Percentiles rank a stretch among this genome's conserved stretches.
Evolutionary conservation across 2,113 vertebrate species (phyloP).

Genomic region (Hemichromis elongatus): DNA sequence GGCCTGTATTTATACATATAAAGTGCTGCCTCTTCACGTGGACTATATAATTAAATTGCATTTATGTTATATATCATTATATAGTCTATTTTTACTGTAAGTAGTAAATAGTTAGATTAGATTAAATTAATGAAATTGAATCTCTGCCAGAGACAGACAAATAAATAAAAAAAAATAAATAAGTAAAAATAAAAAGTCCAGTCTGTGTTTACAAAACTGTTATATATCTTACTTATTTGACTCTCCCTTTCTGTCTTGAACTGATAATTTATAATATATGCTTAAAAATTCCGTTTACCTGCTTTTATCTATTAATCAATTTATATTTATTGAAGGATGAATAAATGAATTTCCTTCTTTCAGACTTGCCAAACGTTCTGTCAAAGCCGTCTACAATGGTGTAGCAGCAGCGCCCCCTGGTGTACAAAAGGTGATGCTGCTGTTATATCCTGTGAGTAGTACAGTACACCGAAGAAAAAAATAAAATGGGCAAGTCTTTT

Average conservation of each 20-base stretch:
- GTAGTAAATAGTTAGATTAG: no score
- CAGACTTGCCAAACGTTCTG: neutral
- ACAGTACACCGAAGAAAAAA: no score
- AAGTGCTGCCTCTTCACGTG: neutral
- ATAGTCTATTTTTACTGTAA: no score
- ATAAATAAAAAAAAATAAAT: neutral
- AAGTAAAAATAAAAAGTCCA: neutral
- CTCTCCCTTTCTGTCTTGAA: neutral
- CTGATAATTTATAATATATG: neutral
- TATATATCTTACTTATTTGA: neutral
- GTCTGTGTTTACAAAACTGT: neutral
- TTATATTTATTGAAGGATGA: neutral
- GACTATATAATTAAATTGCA: no score
- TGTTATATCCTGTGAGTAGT: neutral
- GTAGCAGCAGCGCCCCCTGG: neutral
- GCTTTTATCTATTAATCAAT: neutral
- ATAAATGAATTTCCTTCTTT: neutral
- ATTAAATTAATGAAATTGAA: no score
- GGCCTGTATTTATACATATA: no score
- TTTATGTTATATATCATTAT: no score
- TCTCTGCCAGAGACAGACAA: neutral
- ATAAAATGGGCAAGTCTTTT: no score
- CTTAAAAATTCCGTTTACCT: neutral
- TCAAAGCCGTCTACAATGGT: fast-evolving
- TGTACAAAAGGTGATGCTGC: neutral